Percentiles rank a stretch among this genome's conserved stretches.
Conservation (phyloP, 2,797 vertebrate genomes). For the Allenopithecus nigroviridis region DNA sequence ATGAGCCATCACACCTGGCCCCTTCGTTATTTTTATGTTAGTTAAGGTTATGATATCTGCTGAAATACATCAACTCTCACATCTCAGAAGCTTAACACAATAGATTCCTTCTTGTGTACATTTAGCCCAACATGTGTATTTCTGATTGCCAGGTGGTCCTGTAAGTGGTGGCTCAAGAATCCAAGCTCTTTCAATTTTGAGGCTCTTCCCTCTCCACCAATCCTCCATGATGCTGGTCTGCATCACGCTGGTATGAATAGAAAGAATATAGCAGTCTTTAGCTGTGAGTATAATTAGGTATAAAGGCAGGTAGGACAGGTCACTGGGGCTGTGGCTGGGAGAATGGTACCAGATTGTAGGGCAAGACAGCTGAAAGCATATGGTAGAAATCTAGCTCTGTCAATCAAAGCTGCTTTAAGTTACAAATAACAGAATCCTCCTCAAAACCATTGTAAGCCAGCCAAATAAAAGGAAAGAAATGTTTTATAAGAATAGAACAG, state of each 20-base stretch:
- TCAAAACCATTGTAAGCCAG: not conserved
- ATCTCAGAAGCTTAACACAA: not conserved
- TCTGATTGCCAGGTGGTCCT: not conserved
- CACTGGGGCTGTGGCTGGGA: not conserved
- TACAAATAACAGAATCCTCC: not conserved
- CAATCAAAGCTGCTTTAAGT: not conserved
- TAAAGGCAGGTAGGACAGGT: not conserved
- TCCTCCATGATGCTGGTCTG: not conserved
- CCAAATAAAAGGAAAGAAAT: not conserved
- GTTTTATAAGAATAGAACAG: not conserved
- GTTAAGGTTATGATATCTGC: not conserved
- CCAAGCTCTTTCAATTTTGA: not conserved
- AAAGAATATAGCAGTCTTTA: not conserved
- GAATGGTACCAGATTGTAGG: not conserved
- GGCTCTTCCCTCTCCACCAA: not conserved
- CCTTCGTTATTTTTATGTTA: not conserved
- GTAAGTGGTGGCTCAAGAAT: not conserved
- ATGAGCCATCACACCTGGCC: too few relatives aligned
- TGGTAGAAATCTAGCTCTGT: not conserved
- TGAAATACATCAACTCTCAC: not conserved
- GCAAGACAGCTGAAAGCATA: not conserved
- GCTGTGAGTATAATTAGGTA: not conserved
- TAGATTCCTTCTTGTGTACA: not conserved
- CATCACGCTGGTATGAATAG: not conserved
- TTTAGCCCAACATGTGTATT: not conserved